A percentile compares a stretch with the other conserved stretches of the same genome.
Conservation (phyloP, 1,140 invertebrate genomes). For the Temnothorax longispinosus region DNA sequence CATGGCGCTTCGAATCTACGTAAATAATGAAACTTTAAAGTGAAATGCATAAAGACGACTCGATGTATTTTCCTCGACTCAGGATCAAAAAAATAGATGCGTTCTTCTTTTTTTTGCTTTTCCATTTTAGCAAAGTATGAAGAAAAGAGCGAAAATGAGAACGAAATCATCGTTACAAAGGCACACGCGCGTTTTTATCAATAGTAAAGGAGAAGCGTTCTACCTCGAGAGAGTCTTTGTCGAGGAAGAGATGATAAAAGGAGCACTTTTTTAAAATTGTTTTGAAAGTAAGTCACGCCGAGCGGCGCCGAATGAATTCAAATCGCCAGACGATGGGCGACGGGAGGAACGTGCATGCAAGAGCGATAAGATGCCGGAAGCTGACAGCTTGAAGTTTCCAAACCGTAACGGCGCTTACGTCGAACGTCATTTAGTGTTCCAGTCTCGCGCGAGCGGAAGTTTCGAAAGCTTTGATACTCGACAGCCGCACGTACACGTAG, state of each 20-base stretch:
- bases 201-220: background rate
- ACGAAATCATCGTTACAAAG: background rate
- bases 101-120: background rate
- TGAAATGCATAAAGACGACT: background rate
- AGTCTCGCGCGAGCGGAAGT: slow-evolving; percentile 33
- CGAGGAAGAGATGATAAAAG: background rate
- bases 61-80: background rate
- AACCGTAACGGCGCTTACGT: slow-evolving; percentile 43
- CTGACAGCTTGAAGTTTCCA: slow-evolving; percentile 51
- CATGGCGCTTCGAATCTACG: background rate
- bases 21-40: slow-evolving; percentile 8
- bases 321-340: slow-evolving; percentile 23
- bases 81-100: background rate
- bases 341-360: slow-evolving; percentile 4
- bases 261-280: slow-evolving; percentile 1
- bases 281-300: slow-evolving; percentile 12
- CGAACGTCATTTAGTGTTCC: slow-evolving; percentile 45
- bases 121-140: background rate
- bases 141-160: background rate
- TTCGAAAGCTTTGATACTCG: slow-evolving; percentile 34
- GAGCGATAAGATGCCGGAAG: slow-evolving; percentile 40
- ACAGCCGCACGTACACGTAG: slow-evolving; percentile 7
- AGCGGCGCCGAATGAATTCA: slow-evolving; percentile 26
- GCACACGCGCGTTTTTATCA: background rate
- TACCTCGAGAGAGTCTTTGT: background rate